These are phyloP conservation scores for Sogatella furcifera DNA, from an alignment of 1,140 invertebrate species.

Conservation along the genomic window DNA sequence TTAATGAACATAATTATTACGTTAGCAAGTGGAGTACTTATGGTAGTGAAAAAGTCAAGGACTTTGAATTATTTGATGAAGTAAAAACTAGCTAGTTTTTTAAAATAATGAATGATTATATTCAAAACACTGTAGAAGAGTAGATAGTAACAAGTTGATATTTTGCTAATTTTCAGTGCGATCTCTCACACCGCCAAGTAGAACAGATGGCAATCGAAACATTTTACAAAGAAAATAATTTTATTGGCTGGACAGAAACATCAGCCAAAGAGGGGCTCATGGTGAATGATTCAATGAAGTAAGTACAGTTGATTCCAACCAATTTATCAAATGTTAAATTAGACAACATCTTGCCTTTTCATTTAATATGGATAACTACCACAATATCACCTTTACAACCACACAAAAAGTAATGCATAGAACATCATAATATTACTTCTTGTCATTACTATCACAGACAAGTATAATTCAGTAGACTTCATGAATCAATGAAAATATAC, in stretches of 20 bases:
- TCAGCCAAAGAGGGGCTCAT: conserved; percentile 48
- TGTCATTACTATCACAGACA: background rate
- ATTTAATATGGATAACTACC: too few relatives aligned
- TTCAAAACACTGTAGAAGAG: too few relatives aligned
- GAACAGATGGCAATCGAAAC: conserved; percentile 45
- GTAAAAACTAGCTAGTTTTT: too few relatives aligned
- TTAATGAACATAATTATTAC: too few relatives aligned
- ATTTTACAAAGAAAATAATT: conserved; percentile 45
- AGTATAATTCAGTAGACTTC: background rate
- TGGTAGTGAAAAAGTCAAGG: too few relatives aligned
- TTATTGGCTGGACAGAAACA: conserved; percentile 48
- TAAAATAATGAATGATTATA: too few relatives aligned
- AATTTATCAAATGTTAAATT: background rate
- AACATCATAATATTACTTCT: too few relatives aligned
- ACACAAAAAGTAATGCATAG: too few relatives aligned
- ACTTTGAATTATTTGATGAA: too few relatives aligned
- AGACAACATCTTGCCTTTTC: too few relatives aligned
- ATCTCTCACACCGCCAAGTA: conserved; percentile 39
- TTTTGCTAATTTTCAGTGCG: conserved; percentile 35
- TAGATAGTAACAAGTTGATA: too few relatives aligned
- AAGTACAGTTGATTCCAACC: conserved; percentile 10
- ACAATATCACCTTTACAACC: background rate
- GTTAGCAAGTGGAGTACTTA: too few relatives aligned
- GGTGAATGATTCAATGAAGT: conserved; percentile 48
- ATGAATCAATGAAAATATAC: background rate